phyloP scores from a whole-genome alignment of 2,113 vertebrate species.

The Actenoides lindsayi region DNA sequence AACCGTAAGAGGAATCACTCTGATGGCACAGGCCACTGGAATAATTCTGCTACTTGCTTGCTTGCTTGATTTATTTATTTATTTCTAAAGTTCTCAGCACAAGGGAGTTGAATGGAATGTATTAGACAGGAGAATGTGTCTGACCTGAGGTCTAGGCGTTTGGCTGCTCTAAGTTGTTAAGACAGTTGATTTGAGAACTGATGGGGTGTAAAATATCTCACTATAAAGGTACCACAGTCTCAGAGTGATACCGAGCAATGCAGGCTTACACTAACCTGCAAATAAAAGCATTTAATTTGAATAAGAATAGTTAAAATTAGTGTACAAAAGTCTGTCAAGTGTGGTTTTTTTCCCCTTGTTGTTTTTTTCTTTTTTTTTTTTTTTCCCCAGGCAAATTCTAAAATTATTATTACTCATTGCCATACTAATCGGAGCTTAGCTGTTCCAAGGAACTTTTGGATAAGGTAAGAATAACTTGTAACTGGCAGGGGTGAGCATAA shows the following conservation, averaged over 20 bases:
- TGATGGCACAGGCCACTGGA: background rate
- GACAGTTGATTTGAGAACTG: background rate
- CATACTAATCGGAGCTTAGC: slow-evolving; percentile 88
- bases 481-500: background rate
- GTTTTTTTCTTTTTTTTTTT: background rate
- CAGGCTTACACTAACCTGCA: background rate
- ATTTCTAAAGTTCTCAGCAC: background rate
- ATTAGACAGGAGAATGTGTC: background rate
- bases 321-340: background rate
- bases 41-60: background rate
- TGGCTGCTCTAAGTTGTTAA: background rate
- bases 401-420: slow-evolving; percentile 83
- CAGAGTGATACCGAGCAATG: background rate
- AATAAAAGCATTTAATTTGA: background rate
- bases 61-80: background rate
- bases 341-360: background rate
- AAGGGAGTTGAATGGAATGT: background rate
- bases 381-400: slow-evolving; percentile 80
- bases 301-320: background rate
- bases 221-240: background rate
- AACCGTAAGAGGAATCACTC: background rate
- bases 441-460: slow-evolving; percentile 74
- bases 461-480: slow-evolving; percentile 76
- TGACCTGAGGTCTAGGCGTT: background rate
- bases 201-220: background rate